phyloP scores from a whole-genome alignment of 2,888 invertebrate species.

The Syritta pipiens region DNA sequence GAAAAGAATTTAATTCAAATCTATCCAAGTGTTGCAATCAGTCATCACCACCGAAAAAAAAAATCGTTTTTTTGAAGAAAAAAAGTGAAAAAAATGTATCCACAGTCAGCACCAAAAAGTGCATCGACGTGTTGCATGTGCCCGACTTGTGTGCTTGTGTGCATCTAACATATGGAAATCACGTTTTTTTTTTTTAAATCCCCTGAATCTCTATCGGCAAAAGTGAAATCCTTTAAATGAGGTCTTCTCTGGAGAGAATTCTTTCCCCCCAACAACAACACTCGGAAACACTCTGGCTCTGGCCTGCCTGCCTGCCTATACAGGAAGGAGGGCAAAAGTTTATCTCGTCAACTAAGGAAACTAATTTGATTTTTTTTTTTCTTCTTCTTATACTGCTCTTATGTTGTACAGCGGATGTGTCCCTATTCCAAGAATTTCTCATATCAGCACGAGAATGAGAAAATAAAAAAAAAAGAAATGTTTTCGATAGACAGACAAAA shows the following conservation, averaged over 20 bases:
- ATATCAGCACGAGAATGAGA: conserved; percentile 58
- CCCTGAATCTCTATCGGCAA: conserved; percentile 38
- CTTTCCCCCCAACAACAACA: conserved; percentile 19
- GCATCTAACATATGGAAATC: conserved; percentile 55
- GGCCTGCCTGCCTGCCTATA: conserved; percentile 14
- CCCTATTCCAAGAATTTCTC: conserved; percentile 68
- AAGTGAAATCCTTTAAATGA: conserved; percentile 58
- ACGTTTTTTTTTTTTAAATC: conserved; percentile 21
- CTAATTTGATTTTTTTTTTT: conserved; percentile 52
- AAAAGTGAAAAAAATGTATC: conserved; percentile 20
- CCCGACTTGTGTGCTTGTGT: conserved; percentile 9
- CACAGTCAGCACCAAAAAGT: conserved; percentile 25
- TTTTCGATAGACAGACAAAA: conserved; percentile 55
- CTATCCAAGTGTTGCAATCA: too few species aligned
- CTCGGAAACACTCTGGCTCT: conserved; percentile 33
- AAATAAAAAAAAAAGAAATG: conserved; percentile 29
- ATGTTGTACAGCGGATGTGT: conserved; percentile 67
- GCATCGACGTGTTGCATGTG: conserved; percentile 49
- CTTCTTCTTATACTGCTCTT: conserved; percentile 35
- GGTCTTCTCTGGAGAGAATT: conserved; percentile 10
- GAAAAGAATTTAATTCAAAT: too few species aligned
- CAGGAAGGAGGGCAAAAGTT: conserved; percentile 68
- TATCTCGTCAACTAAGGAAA: conserved; percentile 64
- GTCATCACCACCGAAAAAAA: not conserved
- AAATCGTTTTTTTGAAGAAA: not conserved